Evolutionary conservation across 2,797 vertebrate species (phyloP).

Genomic region (Sebastiscus albofasciatus): DNA sequence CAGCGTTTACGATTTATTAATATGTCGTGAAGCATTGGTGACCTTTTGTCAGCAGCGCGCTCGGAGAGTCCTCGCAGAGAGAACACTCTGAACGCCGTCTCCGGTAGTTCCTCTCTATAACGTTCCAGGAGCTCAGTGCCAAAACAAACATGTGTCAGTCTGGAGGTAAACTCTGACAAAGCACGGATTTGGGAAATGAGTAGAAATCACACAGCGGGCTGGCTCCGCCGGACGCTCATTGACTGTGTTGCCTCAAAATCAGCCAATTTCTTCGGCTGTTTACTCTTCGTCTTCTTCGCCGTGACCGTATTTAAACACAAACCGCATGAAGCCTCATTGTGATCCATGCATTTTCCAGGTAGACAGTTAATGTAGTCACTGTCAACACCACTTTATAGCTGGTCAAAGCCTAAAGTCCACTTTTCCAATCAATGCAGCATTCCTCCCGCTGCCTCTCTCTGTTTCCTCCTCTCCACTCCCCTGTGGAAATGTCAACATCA

Average conservation of each 20-base stretch:
- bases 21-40: neutral
- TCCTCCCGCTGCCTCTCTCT: conserved; percentile 53
- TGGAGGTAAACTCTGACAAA: conserved; percentile 62
- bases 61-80: neutral
- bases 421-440: conserved; percentile 70
- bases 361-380: conserved; percentile 22
- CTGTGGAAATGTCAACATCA: conserved; percentile 73
- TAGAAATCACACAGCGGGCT: conserved; percentile 35
- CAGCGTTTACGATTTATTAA: no score
- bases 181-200: conserved; percentile 47
- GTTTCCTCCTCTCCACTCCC: conserved; percentile 51
- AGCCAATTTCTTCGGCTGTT: conserved; percentile 43
- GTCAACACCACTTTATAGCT: conserved; percentile 39
- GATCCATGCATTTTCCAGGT: conserved; percentile 26
- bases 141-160: conserved; percentile 58
- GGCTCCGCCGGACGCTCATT: conserved; percentile 21
- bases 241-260: conserved; percentile 27
- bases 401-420: conserved; percentile 73
- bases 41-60: conserved; percentile 10
- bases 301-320: conserved; percentile 44
- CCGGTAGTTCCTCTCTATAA: conserved; percentile 33
- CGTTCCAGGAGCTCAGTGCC: conserved; percentile 30
- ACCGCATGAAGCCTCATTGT: conserved; percentile 14
- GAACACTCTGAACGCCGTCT: conserved; percentile 14
- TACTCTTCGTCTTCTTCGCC: conserved; percentile 27